Evolutionary conservation across 2,113 vertebrate species (phyloP).

Genomic region (Hypomesus transpacificus): DNA sequence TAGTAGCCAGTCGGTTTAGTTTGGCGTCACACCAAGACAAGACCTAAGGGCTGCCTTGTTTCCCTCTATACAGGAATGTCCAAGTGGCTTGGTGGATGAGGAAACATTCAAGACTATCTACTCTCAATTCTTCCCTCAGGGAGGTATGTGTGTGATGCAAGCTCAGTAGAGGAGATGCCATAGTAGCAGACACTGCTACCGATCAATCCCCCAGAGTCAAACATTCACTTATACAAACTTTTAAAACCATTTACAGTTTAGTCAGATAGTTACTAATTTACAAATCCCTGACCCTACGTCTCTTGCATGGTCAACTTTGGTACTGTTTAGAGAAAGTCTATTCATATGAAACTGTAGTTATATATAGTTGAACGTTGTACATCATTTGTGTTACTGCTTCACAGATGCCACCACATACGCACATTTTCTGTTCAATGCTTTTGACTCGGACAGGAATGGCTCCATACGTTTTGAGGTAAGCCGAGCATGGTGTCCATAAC

Average conservation of each 20-base stretch:
- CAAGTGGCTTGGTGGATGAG: constrained; percentile 81
- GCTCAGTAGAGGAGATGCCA: background rate
- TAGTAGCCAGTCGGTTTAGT: background rate
- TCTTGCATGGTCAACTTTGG: too few species aligned
- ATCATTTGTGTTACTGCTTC: background rate
- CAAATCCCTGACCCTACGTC: too few species aligned
- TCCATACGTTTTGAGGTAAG: constrained; percentile 58
- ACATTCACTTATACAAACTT: too few species aligned
- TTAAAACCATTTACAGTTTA: too few species aligned
- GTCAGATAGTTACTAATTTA: too few species aligned
- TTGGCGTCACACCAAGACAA: background rate
- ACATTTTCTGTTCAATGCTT: constrained; percentile 83
- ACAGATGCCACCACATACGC: constrained; percentile 81
- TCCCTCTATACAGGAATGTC: constrained; percentile 76
- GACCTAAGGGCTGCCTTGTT: background rate
- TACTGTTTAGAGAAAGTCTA: too few species aligned
- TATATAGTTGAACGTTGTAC: background rate
- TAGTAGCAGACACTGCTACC: too few species aligned
- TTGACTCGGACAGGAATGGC: constrained; percentile 70
- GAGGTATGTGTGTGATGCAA: constrained; percentile 63
- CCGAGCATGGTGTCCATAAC: background rate
- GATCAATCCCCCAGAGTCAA: too few species aligned
- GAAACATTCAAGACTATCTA: constrained; percentile 86
- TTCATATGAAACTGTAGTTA: background rate
- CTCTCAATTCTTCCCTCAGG: constrained; percentile 84